Conservation (phyloP, 2,888 invertebrate species). For the Penaeus monodon region DNA sequence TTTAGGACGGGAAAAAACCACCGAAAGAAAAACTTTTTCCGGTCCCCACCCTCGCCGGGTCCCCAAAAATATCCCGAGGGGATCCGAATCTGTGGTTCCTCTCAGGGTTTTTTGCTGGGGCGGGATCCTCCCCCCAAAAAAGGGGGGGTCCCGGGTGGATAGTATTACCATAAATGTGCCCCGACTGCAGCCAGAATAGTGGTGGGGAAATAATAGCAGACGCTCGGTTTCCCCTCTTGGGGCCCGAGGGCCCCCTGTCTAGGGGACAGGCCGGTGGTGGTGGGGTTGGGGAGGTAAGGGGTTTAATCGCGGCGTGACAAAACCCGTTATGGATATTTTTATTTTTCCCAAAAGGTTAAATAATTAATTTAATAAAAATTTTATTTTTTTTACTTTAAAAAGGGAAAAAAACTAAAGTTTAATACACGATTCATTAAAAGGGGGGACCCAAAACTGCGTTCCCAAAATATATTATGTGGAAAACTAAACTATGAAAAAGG, state of each 20-base stretch:
- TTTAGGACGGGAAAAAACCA: not conserved
- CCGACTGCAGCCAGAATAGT: slow-evolving; percentile 77
- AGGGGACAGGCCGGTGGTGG: slow-evolving; percentile 75
- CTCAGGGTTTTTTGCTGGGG: slow-evolving; percentile 67
- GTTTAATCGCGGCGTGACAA: too few relatives aligned
- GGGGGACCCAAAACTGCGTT: too few relatives aligned
- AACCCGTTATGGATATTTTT: too few relatives aligned
- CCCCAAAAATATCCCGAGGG: slow-evolving; percentile 76
- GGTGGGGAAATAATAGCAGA: slow-evolving; percentile 77
- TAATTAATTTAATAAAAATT: too few relatives aligned
- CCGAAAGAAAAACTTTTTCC: slow-evolving; percentile 2
- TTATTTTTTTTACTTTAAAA: too few relatives aligned
- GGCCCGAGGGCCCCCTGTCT: slow-evolving; percentile 77
- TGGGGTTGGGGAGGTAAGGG: too few relatives aligned
- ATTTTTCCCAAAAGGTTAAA: too few relatives aligned
- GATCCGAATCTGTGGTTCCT: slow-evolving; percentile 72
- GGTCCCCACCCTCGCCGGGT: slow-evolving; percentile 27
- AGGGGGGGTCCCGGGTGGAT: slow-evolving; percentile 77
- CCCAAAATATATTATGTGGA: too few relatives aligned
- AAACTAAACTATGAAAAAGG: too few relatives aligned
- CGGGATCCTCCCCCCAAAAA: slow-evolving; percentile 66
- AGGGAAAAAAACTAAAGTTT: too few relatives aligned
- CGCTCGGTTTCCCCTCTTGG: slow-evolving; percentile 77
- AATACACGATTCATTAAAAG: too few relatives aligned
- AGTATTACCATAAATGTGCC: slow-evolving; percentile 76